These are phyloP conservation scores for Zonitis immaculata DNA, from an alignment of 2,888 invertebrate genomes.

Conservation along the genomic window DNA sequence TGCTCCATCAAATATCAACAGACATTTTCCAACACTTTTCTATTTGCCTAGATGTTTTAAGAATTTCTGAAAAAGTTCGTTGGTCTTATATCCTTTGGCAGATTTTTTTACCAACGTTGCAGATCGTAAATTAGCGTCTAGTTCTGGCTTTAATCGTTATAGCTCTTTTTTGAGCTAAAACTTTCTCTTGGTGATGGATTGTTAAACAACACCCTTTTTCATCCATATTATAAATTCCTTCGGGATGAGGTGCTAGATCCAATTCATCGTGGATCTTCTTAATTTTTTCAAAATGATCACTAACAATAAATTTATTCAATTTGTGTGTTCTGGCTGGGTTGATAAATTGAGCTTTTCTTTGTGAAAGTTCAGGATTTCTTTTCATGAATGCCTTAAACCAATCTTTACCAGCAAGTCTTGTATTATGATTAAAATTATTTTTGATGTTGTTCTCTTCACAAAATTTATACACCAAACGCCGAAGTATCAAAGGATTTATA, in stretches of 20 bases:
- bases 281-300: slow-evolving; percentile 29
- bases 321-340: slow-evolving; percentile 34
- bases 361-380: too few species aligned
- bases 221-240: slow-evolving; percentile 34
- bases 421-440: too few species aligned
- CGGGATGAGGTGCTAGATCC: slow-evolving; percentile 25
- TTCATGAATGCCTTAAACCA: background rate
- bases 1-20: slow-evolving; percentile 37
- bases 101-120: slow-evolving; percentile 27
- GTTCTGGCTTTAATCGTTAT: slow-evolving; percentile 27
- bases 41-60: slow-evolving; percentile 31
- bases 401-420: too few species aligned
- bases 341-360: slow-evolving; percentile 29
- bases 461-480: background rate
- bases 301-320: slow-evolving; percentile 27
- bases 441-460: too few species aligned
- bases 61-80: slow-evolving; percentile 24
- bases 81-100: slow-evolving; percentile 34
- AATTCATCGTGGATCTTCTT: slow-evolving; percentile 22
- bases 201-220: slow-evolving; percentile 34
- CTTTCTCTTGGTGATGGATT: slow-evolving; percentile 31
- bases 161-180: slow-evolving; percentile 33
- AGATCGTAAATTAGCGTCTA: slow-evolving; percentile 28
- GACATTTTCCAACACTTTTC: slow-evolving; percentile 22
- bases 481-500: too few species aligned